These are phyloP conservation scores for Spinus pinus DNA, from an alignment of 2,797 vertebrate genomes.

Conservation along the genomic window DNA sequence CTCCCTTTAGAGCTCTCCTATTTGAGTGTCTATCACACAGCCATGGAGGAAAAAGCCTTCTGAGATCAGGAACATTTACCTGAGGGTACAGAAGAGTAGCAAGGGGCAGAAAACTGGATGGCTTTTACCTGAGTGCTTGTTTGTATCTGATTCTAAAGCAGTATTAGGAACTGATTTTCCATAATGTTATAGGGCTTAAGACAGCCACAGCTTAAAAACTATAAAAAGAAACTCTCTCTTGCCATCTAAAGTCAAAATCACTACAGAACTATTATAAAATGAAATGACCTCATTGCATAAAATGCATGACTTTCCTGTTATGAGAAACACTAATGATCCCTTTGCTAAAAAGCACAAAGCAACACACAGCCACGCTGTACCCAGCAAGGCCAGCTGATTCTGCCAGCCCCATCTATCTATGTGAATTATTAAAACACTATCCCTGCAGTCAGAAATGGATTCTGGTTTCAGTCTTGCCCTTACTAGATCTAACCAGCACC, in stretches of 20 bases:
- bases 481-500: neutral
- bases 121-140: neutral
- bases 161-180: neutral
- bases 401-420: neutral
- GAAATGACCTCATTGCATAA: constrained; percentile 40
- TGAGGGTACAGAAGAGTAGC: neutral
- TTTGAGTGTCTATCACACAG: neutral
- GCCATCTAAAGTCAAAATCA: constrained; percentile 38
- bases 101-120: neutral
- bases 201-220: constrained; percentile 13
- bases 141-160: neutral
- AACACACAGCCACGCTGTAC: neutral
- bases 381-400: neutral
- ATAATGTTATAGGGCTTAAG: constrained; percentile 5
- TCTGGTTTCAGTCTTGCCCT: neutral
- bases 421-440: neutral
- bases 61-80: neutral
- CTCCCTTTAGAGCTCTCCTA: neutral
- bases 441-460: neutral
- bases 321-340: neutral
- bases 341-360: neutral
- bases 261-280: constrained; percentile 15
- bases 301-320: neutral
- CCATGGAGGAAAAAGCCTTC: neutral
- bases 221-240: constrained; percentile 41